phyloP scores from a whole-genome alignment of 1,140 invertebrate genomes.

The Neuroterus valhalla region DNA sequence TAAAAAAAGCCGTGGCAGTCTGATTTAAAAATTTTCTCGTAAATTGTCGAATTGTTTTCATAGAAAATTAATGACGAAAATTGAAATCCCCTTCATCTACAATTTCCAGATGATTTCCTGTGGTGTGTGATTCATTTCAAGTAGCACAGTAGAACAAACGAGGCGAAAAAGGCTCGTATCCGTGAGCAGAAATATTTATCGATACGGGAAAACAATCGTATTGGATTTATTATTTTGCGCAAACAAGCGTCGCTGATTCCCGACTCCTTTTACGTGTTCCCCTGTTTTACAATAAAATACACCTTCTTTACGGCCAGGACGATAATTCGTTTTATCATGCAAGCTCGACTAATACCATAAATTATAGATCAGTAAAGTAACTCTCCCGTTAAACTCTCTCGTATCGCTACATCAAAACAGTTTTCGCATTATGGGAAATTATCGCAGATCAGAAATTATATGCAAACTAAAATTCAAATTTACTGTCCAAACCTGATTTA shows the following conservation, averaged over 20 bases:
- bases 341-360: not conserved
- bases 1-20: no score
- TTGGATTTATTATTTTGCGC: constrained; percentile 55
- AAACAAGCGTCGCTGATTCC: constrained; percentile 35
- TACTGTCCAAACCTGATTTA: not conserved
- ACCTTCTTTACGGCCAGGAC: not conserved
- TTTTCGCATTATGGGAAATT: not conserved
- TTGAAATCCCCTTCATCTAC: not conserved
- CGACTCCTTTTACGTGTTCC: constrained; percentile 23
- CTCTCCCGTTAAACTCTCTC: not conserved
- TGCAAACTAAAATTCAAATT: not conserved
- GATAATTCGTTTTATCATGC: constrained; percentile 4
- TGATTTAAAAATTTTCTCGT: no score
- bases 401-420: not conserved
- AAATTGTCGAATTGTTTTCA: not conserved
- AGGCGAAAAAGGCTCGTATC: constrained; percentile 43
- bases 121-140: constrained; percentile 46
- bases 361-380: constrained; percentile 5
- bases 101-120: constrained; percentile 34
- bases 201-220: constrained; percentile 58
- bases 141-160: constrained; percentile 41
- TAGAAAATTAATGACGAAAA: not conserved
- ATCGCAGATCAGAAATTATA: not conserved
- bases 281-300: not conserved
- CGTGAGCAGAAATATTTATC: constrained; percentile 56